A percentile compares a stretch with the other conserved stretches of the same genome.
Conservation (phyloP, 1,140 invertebrate species). For the Popillia japonica region DNA sequence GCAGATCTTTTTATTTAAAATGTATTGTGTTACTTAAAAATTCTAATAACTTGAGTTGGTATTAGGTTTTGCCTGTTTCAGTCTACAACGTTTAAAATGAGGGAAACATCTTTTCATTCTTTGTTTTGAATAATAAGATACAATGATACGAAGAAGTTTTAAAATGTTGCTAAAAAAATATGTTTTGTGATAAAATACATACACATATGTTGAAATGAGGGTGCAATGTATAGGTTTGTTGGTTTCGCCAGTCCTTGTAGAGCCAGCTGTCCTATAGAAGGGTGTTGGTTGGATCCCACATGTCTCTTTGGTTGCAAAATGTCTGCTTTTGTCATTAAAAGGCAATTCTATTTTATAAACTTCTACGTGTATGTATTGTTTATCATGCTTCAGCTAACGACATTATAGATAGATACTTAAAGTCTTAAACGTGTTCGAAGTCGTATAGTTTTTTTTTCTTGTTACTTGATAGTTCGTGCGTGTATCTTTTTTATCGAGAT, state of each 20-base stretch:
- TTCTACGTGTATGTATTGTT: neutral
- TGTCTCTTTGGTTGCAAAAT: slow-evolving; percentile 37
- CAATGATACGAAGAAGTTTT: neutral
- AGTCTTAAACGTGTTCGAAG: neutral
- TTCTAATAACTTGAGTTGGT: neutral
- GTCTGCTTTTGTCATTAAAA: slow-evolving; percentile 35
- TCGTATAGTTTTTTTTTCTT: slow-evolving; percentile 3
- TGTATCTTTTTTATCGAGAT: slow-evolving; percentile 23
- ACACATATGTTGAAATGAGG: slow-evolving; percentile 17
- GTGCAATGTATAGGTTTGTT: slow-evolving; percentile 32
- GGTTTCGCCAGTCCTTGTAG: slow-evolving; percentile 27
- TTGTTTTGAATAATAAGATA: slow-evolving; percentile 27
- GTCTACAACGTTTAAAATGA: neutral
- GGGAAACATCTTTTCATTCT: neutral
- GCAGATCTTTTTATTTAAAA: slow-evolving; percentile 4
- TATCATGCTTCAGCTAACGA: neutral
- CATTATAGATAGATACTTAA: neutral
- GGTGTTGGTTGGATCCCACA: slow-evolving; percentile 37
- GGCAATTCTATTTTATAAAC: neutral
- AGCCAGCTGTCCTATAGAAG: slow-evolving; percentile 35
- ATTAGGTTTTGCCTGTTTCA: too few relatives aligned
- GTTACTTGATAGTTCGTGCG: slow-evolving; percentile 33
- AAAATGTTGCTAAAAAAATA: neutral
- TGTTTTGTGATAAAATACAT: neutral
- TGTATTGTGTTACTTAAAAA: neutral